phyloP scores from a whole-genome alignment of 2,797 vertebrate species.

The Bovichtus diacanthus region DNA sequence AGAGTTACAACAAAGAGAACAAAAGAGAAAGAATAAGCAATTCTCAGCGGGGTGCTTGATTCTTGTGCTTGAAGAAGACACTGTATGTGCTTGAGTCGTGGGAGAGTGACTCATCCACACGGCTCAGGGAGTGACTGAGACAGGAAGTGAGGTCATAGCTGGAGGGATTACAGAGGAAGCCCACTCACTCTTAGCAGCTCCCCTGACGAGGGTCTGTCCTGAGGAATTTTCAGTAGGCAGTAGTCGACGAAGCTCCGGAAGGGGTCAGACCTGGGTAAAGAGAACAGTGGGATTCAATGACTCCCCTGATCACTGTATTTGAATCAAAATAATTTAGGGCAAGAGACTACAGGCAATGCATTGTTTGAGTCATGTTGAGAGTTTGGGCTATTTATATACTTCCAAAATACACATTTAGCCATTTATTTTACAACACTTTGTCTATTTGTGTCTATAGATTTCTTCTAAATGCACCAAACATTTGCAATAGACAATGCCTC shows the following conservation, averaged over 20 bases:
- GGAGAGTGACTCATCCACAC: constrained; percentile 77
- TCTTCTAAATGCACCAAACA: too few relatives aligned
- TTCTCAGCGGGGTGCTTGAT: constrained; percentile 53
- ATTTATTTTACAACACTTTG: too few relatives aligned
- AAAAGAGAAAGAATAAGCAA: constrained; percentile 12
- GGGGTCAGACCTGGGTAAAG: constrained; percentile 90
- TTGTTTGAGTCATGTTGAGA: too few relatives aligned
- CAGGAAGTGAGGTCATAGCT: constrained; percentile 80
- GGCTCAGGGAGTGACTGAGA: constrained; percentile 61
- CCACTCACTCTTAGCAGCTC: constrained; percentile 95
- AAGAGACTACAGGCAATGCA: too few relatives aligned
- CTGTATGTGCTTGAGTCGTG: constrained; percentile 52
- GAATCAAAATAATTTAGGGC: neutral
- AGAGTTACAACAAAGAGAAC: constrained; percentile 14
- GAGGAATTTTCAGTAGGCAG: constrained; percentile 99
- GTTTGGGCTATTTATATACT: too few relatives aligned
- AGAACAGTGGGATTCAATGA: constrained; percentile 34
- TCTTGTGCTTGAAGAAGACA: constrained; percentile 36
- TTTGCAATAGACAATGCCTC: too few relatives aligned
- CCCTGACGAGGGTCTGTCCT: constrained; percentile 95
- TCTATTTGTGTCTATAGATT: too few relatives aligned
- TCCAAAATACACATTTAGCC: too few relatives aligned
- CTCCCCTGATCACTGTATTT: constrained; percentile 1
- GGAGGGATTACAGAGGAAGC: constrained; percentile 65
- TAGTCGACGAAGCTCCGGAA: constrained; percentile 99